phyloP scores from a whole-genome alignment of 2,888 invertebrate species.

The Hyles lineata region DNA sequence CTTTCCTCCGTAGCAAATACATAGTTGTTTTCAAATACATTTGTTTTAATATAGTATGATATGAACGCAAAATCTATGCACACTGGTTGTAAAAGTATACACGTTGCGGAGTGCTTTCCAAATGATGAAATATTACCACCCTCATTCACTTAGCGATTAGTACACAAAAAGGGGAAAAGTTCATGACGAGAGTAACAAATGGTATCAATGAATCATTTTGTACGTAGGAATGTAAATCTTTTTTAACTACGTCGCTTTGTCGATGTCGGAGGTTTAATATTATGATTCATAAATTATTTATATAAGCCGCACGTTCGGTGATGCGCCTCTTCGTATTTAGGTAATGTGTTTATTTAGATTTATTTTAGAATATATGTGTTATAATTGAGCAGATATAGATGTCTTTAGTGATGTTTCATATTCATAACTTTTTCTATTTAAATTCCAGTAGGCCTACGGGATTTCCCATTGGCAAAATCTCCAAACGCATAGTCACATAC shows the following conservation, averaged over 20 bases:
- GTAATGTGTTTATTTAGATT: constrained; percentile 11
- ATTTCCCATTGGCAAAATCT: too few relatives aligned
- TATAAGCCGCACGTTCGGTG: background rate
- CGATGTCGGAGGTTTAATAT: constrained; percentile 2
- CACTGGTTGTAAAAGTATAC: background rate
- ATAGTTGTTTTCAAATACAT: too few relatives aligned
- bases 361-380: background rate
- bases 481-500: too few relatives aligned
- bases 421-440: background rate
- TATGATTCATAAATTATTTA: constrained; percentile 26
- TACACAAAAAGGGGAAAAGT: constrained; percentile 20
- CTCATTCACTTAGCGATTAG: background rate
- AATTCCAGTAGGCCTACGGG: background rate
- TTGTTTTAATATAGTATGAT: too few relatives aligned
- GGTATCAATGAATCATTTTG: constrained; percentile 49
- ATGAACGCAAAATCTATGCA: too few relatives aligned
- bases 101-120: background rate
- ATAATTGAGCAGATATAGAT: background rate
- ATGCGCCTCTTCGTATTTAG: constrained; percentile 13
- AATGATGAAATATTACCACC: background rate
- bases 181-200: constrained; percentile 6
- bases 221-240: constrained; percentile 31
- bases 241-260: constrained; percentile 25
- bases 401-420: background rate
- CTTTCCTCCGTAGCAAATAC: too few relatives aligned